These are phyloP conservation scores for Micrastur ruficollis DNA, from an alignment of 2,797 vertebrate species.

Conservation along the genomic window DNA sequence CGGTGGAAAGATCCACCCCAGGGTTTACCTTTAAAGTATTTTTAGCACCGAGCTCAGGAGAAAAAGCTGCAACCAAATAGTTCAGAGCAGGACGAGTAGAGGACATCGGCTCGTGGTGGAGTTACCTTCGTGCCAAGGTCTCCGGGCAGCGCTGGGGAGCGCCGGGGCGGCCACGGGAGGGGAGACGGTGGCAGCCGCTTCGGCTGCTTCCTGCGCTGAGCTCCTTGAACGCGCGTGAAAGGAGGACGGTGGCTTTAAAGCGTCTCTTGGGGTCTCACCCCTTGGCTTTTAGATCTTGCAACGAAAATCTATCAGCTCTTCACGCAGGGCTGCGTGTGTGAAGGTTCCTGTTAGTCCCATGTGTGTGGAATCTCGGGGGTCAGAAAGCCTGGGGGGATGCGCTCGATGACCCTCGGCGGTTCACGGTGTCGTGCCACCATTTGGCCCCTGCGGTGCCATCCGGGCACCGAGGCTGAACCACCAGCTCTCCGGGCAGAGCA, in stretches of 20 bases:
- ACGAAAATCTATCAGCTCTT: background rate
- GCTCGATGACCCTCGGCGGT: background rate
- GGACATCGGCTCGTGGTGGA: background rate
- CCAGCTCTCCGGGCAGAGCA: background rate
- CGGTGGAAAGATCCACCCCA: background rate
- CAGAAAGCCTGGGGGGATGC: background rate
- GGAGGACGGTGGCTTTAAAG: background rate
- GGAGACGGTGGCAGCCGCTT: background rate
- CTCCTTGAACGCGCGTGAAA: background rate
- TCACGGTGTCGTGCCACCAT: fast-evolving
- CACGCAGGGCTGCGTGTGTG: background rate
- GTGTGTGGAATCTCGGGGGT: background rate
- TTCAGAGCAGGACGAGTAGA: background rate
- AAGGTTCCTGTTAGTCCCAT: background rate
- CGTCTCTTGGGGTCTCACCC: background rate
- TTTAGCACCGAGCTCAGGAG: constrained; percentile 6
- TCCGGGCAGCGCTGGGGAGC: background rate
- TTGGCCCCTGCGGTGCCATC: background rate
- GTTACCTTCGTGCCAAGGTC: background rate
- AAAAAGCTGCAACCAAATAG: background rate
- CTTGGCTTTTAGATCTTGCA: background rate
- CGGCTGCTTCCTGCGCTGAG: background rate
- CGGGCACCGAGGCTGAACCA: background rate
- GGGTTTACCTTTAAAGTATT: constrained; percentile 21
- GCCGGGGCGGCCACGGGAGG: background rate